Evolutionary conservation across 2,888 invertebrate genomes (phyloP).

Genomic region (Netelia melanura): DNA sequence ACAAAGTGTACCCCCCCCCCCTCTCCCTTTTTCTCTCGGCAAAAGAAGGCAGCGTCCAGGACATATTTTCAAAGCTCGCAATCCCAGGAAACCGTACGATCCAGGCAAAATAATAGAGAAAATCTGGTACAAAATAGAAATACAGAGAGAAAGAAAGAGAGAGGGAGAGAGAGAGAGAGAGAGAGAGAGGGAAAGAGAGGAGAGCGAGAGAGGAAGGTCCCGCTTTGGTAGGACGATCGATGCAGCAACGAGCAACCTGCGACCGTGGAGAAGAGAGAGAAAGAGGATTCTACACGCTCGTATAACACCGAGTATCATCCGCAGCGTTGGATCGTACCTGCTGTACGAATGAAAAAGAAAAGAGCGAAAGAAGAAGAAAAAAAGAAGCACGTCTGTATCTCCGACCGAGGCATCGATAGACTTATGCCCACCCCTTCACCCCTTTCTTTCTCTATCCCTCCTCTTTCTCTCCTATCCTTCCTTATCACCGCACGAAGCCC

Average conservation of each 20-base stretch:
- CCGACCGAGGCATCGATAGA: conserved; percentile 59
- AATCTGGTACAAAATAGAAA: conserved; percentile 3
- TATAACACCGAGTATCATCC: conserved; percentile 46
- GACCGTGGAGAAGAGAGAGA: conserved; percentile 59
- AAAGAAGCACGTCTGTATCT: conserved; percentile 26
- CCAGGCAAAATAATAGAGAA: conserved; percentile 37
- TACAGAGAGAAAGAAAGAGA: conserved; percentile 31
- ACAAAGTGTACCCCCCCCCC: no score
- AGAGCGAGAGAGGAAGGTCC: conserved; percentile 67
- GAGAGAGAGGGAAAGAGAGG: conserved; percentile 25
- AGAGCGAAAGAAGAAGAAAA: no score
- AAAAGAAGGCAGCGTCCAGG: no score
- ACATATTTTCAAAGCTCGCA: no score
- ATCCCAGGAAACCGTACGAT: conserved; percentile 13
- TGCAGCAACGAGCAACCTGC: conserved; percentile 81
- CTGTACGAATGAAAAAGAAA: conserved; percentile 24
- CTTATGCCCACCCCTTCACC: conserved; percentile 46
- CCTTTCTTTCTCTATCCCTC: conserved; percentile 41
- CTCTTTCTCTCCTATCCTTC: conserved; percentile 24
- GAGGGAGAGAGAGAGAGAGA: conserved; percentile 35
- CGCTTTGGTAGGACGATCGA: conserved; percentile 77
- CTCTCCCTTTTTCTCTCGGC: no score
- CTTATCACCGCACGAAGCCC: conserved; percentile 11
- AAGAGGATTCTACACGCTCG: conserved; percentile 22
- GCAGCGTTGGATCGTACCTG: conserved; percentile 51